phyloP scores from a whole-genome alignment of 2,888 invertebrate species.

The Cephus runcator region DNA sequence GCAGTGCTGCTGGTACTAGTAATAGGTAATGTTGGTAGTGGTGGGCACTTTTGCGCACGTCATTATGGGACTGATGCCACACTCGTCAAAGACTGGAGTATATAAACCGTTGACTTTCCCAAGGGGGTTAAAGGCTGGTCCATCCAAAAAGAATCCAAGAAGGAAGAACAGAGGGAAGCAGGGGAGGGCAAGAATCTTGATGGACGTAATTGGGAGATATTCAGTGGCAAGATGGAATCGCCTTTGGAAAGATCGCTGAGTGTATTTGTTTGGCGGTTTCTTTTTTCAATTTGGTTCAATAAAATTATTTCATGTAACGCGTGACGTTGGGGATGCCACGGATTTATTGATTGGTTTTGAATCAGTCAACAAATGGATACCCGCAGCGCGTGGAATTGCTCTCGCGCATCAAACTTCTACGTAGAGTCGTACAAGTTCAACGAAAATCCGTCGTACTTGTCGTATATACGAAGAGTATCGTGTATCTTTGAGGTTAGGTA shows the following conservation, averaged over 20 bases:
- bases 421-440: background rate
- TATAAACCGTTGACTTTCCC: background rate
- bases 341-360: background rate
- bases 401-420: background rate
- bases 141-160: background rate
- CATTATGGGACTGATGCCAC: constrained; percentile 3
- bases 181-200: background rate
- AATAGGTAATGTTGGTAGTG: background rate
- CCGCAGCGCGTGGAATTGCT: background rate
- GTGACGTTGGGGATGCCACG: background rate
- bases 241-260: background rate
- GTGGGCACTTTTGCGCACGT: background rate
- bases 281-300: background rate
- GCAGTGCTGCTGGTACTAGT: background rate
- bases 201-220: background rate
- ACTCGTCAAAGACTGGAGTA: background rate
- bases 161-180: background rate
- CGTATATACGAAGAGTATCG: background rate
- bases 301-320: background rate
- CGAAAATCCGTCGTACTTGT: background rate
- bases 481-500: background rate
- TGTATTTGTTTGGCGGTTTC: too few species aligned
- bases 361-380: background rate
- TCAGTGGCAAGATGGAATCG: background rate
- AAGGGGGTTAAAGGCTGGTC: background rate